Base-by-base conservation (phyloP, 1,140 invertebrate genomes). In the Pogonomyrmex barbatus region DNA sequence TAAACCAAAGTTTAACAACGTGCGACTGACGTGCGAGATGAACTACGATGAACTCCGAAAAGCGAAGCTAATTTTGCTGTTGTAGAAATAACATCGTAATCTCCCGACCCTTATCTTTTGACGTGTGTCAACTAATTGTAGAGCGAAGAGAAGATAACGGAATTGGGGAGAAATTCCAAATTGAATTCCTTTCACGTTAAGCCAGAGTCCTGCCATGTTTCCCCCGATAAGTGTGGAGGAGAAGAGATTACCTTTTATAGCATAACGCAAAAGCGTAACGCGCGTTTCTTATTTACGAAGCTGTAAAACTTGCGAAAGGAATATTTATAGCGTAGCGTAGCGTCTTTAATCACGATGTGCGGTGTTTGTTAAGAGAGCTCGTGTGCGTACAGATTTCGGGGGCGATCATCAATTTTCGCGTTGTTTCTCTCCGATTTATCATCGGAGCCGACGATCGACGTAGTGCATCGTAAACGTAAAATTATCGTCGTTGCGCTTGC, bases 281-380 rank as follows among this genome's bases (percentile, higher is more conserved):
- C 68, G 67, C 79, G 10, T 82, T 82, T 82, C 79, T 82, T 82
- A 82, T 82, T 71, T 82, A 71, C 78, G 14, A 71, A n/a, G 78
- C 67, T 82, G 52, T 82, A 47, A 82, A 47, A 56, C 17, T 30
- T 70, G 63, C 36, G 14, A n/a, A n/a, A n/a, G n/a, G 42, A 62
- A 60, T 73, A 83, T 73, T 83, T 75, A 47, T 73, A 75, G 42
- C 54, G 54, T 67, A 79, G 77, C 62, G 77, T 73, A 83, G 52
- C 56, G 8, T 60, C 79, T 47, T 83, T 75, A 83, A 60, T 81
- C 68, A 39, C 68, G 12, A 73, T 60, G 68, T 54, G 65, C 50
- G 33, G 52, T n/a, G 68, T 45, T 75, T 36, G 67, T 73, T 14
- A 60, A 62, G 79, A 58, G 73, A 50, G 42, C 24, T 36, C 52